Base-by-base conservation (phyloP, 2,797 vertebrate species). In the Phyllotis vaccarum region DNA sequence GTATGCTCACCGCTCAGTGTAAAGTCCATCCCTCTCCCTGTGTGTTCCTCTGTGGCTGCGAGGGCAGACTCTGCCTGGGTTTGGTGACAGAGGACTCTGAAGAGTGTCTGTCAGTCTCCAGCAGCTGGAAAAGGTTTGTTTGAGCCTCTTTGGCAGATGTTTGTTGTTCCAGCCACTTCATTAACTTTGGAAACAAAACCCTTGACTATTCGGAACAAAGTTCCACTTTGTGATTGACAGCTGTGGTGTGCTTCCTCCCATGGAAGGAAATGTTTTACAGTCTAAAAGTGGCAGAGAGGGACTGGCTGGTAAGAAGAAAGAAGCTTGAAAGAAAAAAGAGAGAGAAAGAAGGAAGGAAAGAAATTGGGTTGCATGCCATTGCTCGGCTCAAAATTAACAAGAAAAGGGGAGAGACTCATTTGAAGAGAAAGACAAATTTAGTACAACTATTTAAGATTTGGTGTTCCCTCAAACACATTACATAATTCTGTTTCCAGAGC, bases 111-210 rank as follows among this genome's bases (percentile, higher is more conserved):
- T 94, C 97, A 95, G 97, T 97, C 98, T 98, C 98, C 95, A 97
- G 98, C 99, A 99, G 98, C 98, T 98, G 98, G 98, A 98, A 49
- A 13, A 96, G 96, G 95, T 98, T 98, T 98, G 95, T 98, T 98
- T 98, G 98, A 98, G 97, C 95, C 97, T 93, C 97, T 92, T 93
- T 75, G 97, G 98, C 99, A 99, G 98, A 98, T 99, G 99, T 98
- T 98, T 93, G 86, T 97, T 98, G 97, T 97, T 98, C 96, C 98
- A 98, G 98, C 95, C 98, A 97, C 98, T 98, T 99, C 98, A 98
- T 98, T 99, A 98, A 98, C 96, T 96, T 98, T 97, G 97, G 98
- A 98, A 98, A 99, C 98, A 98, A 98, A 98, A 98, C 97, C 97
- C 98, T 93, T 58, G 94, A 97, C 98, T 98, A 96, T 98, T 98